A percentile compares a stretch with the other conserved stretches of the same genome.
Conservation (phyloP, 2,888 invertebrate genomes). For the Malachius bipustulatus region DNA sequence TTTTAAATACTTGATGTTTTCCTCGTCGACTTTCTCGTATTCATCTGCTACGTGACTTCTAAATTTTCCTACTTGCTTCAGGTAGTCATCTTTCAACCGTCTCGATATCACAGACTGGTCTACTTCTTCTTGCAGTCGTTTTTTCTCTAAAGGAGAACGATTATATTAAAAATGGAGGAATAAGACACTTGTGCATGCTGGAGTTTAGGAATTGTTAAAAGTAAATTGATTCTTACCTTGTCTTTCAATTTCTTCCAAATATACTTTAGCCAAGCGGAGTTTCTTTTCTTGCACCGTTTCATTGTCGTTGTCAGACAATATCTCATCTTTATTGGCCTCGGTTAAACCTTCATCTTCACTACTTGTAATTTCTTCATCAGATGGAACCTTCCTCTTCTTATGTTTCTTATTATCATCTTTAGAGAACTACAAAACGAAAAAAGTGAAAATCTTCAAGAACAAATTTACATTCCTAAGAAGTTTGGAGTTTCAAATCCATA, state of each 20-base stretch:
- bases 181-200: not conserved
- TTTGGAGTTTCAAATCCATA: not conserved
- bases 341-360: constrained; percentile 50
- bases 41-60: constrained; percentile 60
- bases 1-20: constrained; percentile 42
- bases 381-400: constrained; percentile 10
- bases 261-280: constrained; percentile 77
- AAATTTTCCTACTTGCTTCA: constrained; percentile 76
- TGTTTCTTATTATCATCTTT: constrained; percentile 7
- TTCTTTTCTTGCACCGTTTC: constrained; percentile 88
- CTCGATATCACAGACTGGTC: constrained; percentile 58
- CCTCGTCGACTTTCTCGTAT: constrained; percentile 37
- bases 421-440: not conserved
- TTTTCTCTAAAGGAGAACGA: constrained; percentile 51
- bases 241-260: constrained; percentile 73
- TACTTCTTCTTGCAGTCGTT: constrained; percentile 52
- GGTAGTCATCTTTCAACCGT: constrained; percentile 69
- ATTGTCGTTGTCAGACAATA: constrained; percentile 46
- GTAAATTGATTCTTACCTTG: not conserved
- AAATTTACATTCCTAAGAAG: not conserved
- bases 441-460: not conserved
- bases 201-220: too few relatives aligned
- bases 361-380: constrained; percentile 50
- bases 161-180: too few relatives aligned
- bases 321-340: constrained; percentile 43